Evolutionary conservation across 2,113 vertebrate genomes (phyloP).

Genomic region (Balaenoptera acutorostrata): DNA sequence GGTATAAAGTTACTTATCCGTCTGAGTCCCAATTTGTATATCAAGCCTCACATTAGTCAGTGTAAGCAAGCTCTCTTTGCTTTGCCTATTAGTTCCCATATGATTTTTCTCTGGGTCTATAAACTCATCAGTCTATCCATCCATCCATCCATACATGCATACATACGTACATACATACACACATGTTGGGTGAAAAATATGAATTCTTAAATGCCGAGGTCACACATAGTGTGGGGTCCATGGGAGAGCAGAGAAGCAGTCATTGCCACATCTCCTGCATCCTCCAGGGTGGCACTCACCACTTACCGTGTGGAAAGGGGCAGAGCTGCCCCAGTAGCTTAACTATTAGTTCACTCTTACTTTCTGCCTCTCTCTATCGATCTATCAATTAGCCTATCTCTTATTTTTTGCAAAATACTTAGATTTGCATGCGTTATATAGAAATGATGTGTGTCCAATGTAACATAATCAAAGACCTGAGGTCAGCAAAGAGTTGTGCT

Average conservation of each 20-base stretch:
- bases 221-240: background rate
- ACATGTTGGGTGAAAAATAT: background rate
- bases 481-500: background rate
- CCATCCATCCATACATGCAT: background rate
- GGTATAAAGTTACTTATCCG: background rate
- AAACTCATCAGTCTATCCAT: background rate
- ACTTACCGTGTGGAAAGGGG: background rate
- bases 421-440: background rate
- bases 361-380: background rate
- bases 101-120: background rate
- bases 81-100: background rate
- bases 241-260: background rate
- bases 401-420: background rate
- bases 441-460: background rate
- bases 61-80: background rate
- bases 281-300: background rate
- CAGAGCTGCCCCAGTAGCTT: background rate
- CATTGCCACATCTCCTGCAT: rapidly evolving
- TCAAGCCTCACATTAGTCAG: background rate
- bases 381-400: background rate
- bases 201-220: background rate
- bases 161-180: too few relatives aligned
- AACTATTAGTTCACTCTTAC: background rate
- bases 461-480: background rate
- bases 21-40: background rate